Base-by-base conservation (phyloP, 1,140 invertebrate genomes). In the Rhyzopertha dominica region DNA sequence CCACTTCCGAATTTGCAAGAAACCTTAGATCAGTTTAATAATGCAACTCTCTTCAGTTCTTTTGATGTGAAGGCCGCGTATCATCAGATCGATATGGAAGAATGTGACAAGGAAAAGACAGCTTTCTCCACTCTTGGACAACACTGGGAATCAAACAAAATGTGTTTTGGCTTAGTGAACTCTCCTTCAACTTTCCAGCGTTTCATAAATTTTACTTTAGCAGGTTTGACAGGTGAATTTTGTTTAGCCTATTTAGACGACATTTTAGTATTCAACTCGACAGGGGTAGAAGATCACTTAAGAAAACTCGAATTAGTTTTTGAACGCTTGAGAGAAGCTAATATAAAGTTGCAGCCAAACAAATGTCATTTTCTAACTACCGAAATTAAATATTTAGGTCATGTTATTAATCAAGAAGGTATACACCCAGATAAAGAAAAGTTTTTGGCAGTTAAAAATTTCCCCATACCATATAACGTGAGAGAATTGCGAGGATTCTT, bases 331-430 rank as follows among this genome's bases (percentile, higher is more conserved):
- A n/a, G n/a, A n/a, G n/a, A n/a, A n/a, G 43, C 37, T 17, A 50
- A 45, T 14, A n/a, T n/a, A n/a, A n/a, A n/a, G n/a, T 13, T 50
- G 2, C 32, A 45, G 28, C 30, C 13, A 4, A 19, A 24, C 5
- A 50, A 46, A 39, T 40, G 19, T 20, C n/a, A 25, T 13, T n/a
- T n/a, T n/a, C n/a, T n/a, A n/a, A 46, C 46, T 2, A 36, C 32
- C 12, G 28, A 36, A 13, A n/a, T 47, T 4, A 47, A 41, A 29
- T 37, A 40, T 35, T 30, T 51, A 29, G 49, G 44, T 10, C 49
- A 51, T 20, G 26, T 47, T 12, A 28, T 51, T 13, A 38, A n/a
- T n/a, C 12, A 16, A 20, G 17, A 46, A 13, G 48, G 48, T 13
- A 19, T 47, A 9, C 10, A 20, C 16, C 37, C 35, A 0, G 20